Percentiles rank a stretch among this genome's conserved stretches.
Evolutionary conservation across 2,113 vertebrate genomes (phyloP).

Genomic region (Larimichthys polyactis): DNA sequence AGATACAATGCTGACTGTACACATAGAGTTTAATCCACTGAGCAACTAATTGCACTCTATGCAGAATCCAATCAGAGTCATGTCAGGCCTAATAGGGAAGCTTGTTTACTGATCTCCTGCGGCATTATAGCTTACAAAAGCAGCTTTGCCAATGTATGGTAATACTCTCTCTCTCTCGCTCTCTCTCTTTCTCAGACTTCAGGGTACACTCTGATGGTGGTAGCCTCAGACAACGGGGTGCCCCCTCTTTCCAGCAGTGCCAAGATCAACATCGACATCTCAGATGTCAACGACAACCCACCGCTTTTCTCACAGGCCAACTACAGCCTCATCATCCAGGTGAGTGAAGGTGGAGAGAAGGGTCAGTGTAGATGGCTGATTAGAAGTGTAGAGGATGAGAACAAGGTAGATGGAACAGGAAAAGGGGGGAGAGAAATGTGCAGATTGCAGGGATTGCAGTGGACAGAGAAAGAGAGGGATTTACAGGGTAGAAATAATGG

Average conservation of each 20-base stretch:
- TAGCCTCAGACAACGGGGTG: constrained; percentile 90
- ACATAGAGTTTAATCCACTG: constrained; percentile 51
- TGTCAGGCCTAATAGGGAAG: constrained; percentile 55
- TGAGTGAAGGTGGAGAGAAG: constrained; percentile 59
- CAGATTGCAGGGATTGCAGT: constrained; percentile 30
- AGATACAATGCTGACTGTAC: constrained; percentile 61
- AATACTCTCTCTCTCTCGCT: constrained; percentile 15
- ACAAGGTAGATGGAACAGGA: constrained; percentile 17
- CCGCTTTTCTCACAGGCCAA: constrained; percentile 94
- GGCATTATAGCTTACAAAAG: constrained; percentile 56
- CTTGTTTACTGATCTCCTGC: constrained; percentile 55
- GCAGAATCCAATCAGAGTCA: constrained; percentile 67
- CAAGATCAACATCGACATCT: constrained; percentile 95
- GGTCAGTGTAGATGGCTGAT: constrained; percentile 24
- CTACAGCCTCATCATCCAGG: constrained; percentile 96
- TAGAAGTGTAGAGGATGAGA: constrained; percentile 24
- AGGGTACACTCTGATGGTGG: constrained; percentile 93
- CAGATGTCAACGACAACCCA: constrained; percentile 96
- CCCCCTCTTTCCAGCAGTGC: constrained; percentile 87
- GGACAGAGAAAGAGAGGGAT: constrained; percentile 68
- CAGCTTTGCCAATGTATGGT: constrained; percentile 38
- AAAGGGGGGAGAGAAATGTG: constrained; percentile 21
- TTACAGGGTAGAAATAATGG: constrained; percentile 72
- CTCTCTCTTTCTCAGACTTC: constrained; percentile 85
- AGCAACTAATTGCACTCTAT: constrained; percentile 64